These are phyloP conservation scores for Pseudopodoces humilis DNA, from an alignment of 2,113 vertebrate genomes.

Conservation along the genomic window DNA sequence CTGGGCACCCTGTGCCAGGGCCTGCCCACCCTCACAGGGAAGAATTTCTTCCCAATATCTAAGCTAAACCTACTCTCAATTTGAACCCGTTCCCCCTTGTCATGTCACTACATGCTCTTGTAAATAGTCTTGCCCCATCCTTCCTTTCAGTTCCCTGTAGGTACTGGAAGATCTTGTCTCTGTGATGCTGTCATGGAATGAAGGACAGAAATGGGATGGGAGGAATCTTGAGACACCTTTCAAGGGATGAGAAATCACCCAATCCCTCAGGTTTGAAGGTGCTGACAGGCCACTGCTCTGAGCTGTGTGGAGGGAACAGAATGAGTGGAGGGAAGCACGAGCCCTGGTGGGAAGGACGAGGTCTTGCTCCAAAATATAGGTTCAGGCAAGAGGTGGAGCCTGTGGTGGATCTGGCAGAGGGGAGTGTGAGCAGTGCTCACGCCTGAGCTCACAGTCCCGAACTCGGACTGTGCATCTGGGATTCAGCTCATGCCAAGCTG, in stretches of 20 bases:
- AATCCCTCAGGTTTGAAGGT: background rate
- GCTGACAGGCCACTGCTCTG: background rate
- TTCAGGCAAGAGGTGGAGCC: background rate
- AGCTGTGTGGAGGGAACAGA: background rate
- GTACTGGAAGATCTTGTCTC: background rate
- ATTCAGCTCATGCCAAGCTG: background rate
- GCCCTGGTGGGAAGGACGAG: background rate
- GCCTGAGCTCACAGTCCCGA: background rate
- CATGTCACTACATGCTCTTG: background rate
- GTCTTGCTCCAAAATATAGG: fast-evolving
- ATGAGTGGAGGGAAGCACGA: background rate
- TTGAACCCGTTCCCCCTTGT: background rate
- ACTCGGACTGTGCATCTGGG: background rate
- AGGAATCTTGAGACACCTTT: background rate
- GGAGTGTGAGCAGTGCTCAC: fast-evolving
- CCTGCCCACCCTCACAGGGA: background rate
- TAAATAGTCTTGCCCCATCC: background rate
- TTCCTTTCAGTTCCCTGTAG: background rate
- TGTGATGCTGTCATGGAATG: background rate
- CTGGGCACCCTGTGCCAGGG: background rate
- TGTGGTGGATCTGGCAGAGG: background rate
- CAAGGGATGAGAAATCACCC: background rate
- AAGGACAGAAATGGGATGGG: background rate
- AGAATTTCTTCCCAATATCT: background rate
- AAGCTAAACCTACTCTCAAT: background rate